Conservation (phyloP, 2,888 invertebrate genomes). For the Aromia moschata region DNA sequence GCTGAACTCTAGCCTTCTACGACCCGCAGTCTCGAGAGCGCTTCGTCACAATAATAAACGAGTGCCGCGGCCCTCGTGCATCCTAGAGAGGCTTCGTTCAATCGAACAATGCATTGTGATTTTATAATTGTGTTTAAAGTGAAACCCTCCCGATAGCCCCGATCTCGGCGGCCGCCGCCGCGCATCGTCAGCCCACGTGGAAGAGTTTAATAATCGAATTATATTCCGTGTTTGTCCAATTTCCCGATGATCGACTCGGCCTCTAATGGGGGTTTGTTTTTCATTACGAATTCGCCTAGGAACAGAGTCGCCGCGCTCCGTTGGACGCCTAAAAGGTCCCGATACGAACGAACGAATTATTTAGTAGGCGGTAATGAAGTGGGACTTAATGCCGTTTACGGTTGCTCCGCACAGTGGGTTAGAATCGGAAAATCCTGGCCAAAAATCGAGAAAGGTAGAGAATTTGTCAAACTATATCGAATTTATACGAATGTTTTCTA, state of each 20-base stretch:
- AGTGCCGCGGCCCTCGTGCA: no score
- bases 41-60: no score
- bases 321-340: no score
- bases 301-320: neutral
- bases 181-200: constrained; percentile 42
- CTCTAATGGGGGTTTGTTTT: constrained; percentile 17
- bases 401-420: no score
- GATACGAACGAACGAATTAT: neutral
- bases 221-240: constrained; percentile 45
- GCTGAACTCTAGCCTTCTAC: no score
- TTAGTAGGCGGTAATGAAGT: neutral
- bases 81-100: constrained; percentile 51
- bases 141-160: constrained; percentile 52
- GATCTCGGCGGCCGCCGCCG: constrained; percentile 34
- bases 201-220: constrained; percentile 53
- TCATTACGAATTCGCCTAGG: neutral
- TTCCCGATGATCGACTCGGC: constrained; percentile 8
- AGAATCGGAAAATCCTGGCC: no score
- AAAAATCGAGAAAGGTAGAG: no score
- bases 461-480: no score
- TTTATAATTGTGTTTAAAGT: constrained; percentile 54
- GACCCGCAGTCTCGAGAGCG: no score
- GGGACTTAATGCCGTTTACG: neutral
- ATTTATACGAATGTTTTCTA: no score
- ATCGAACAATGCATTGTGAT: constrained; percentile 52